Base-by-base conservation (phyloP, 2,113 vertebrate species). In the cat (Felis catus) region DNA sequence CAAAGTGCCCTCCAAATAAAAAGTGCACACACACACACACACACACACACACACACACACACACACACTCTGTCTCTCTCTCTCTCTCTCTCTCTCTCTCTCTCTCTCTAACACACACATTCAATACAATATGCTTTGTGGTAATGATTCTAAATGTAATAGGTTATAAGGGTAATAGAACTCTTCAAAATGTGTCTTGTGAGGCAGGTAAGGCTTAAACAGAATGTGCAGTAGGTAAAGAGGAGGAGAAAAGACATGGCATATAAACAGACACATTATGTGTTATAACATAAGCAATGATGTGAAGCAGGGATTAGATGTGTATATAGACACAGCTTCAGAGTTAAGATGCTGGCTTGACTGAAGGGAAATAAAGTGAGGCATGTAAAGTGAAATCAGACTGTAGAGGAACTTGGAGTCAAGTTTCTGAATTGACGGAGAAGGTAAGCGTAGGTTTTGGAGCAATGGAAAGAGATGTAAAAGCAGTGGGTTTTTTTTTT, bases 1-100 rank as follows among this genome's bases (percentile, higher is more conserved):
- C 4, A 25, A 63, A 96, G 5, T 73, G 13, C 45, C 27, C 16
- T 93, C 25, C 15, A 85, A 79, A 58, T 27, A 68, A 45, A 84
- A 73, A 53, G 19, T 7, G 21, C 3, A 13, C 14, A 3, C 13
- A 0, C 12, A 12, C 13, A 0, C 11, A 41, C 0, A 7, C 5
- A 41, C 55, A 76, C 7, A 48, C 41, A 0, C 11, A 41, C 0
- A 11, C 5, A 41, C 55, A 76, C 7, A 33, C 41, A 36, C 36
- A 36, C 36, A 36, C n/a, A n/a, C n/a, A n/a, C n/a, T 39, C 39
- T 39, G 4, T 41, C 4, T 41, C 41, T 45, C 41, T 9, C 45
- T 45, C 8, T 45, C 45, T 45, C 7, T 45, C 45, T 45, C 45
- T 45, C 45, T 45, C 7, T 45, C 39, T 51, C 51, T 51, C 51